Conservation (phyloP, 2,797 vertebrate species). For the Eidolon dupreanum region DNA sequence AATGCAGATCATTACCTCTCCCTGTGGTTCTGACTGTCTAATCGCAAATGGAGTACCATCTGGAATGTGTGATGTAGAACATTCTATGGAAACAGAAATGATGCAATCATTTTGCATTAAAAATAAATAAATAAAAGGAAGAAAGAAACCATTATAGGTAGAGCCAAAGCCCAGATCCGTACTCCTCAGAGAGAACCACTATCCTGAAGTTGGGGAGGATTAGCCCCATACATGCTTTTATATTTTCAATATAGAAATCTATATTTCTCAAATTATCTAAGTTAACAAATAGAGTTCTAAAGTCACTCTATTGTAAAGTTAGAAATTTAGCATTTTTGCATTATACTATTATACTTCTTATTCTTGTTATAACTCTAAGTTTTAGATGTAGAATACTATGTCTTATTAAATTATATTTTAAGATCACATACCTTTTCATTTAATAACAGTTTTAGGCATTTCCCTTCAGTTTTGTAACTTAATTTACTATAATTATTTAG, state of each 20-base stretch:
- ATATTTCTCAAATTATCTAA: neutral
- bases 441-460: neutral
- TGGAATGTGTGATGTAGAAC: neutral
- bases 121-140: no score
- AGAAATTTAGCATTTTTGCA: neutral
- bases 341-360: neutral
- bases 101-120: conserved; percentile 1
- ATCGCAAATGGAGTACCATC: neutral
- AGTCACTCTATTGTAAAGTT: neutral
- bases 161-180: neutral
- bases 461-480: neutral
- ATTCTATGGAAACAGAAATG: neutral
- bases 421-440: neutral
- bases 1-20: neutral
- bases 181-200: neutral
- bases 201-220: neutral
- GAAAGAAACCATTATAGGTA: neutral
- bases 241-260: neutral
- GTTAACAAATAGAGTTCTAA: neutral
- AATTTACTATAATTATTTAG: neutral
- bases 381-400: neutral
- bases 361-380: neutral
- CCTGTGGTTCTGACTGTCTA: neutral
- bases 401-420: neutral
- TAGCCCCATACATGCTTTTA: neutral